A percentile compares a stretch with the other conserved stretches of the same genome.
These are phyloP conservation scores for Cantharis lateralis DNA, from an alignment of 2,888 invertebrate species.

Conservation along the genomic window DNA sequence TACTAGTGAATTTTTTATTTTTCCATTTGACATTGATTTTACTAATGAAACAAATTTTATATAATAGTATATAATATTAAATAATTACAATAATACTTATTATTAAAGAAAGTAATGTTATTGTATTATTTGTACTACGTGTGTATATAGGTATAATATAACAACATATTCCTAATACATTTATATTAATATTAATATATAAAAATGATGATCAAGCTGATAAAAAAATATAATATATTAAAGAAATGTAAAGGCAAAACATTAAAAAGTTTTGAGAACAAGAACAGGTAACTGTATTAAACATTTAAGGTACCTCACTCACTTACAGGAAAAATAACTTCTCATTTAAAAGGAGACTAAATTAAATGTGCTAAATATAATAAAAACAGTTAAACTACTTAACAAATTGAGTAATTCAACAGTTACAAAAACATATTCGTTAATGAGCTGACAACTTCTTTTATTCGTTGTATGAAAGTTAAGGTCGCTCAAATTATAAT, in stretches of 20 bases:
- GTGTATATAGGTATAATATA: no score
- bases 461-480: conserved; percentile 3
- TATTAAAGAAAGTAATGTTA: no score
- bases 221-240: not conserved
- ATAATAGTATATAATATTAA: no score
- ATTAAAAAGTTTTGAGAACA: not conserved
- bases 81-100: no score
- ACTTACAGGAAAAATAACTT: not conserved
- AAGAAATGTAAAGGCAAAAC: not conserved
- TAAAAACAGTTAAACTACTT: conserved; percentile 15
- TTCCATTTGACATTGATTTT: no score
- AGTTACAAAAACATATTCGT: conserved; percentile 22
- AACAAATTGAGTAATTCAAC: conserved; percentile 11
- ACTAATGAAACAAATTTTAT: no score
- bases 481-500: not conserved
- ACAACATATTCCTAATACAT: no score
- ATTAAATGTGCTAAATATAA: conserved; percentile 6
- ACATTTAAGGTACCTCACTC: not conserved
- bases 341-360: not conserved
- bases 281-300: not conserved
- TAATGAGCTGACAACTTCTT: conserved; percentile 22
- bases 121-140: no score
- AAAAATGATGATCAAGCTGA: not conserved
- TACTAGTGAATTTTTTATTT: no score
- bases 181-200: no score